Base-by-base conservation (phyloP, 2,797 vertebrate genomes). In the Anniella stebbinsi region DNA sequence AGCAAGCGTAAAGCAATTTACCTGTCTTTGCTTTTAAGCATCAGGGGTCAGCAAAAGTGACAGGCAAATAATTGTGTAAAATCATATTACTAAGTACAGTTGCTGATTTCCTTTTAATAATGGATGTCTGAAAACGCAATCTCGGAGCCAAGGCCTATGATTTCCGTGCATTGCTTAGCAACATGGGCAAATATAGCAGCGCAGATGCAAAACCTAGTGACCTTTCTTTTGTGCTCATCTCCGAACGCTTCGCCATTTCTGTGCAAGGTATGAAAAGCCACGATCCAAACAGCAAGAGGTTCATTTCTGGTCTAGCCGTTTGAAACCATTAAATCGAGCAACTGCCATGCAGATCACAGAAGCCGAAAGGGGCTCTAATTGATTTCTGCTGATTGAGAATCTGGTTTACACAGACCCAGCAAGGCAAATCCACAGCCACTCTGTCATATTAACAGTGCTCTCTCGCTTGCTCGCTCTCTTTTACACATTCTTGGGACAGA, bases 161-260 rank as follows among this genome's bases (percentile, higher is more conserved):
- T 96, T 96, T 96, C 95, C 86, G 92, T 93, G 86, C 90, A 96
- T 96, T 97, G 96, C 97, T 92, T 96, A 97, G 95, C 95, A 97
- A 97, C 94, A 93, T 95, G 92, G 78, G 80, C 94, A 96, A 97
- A 97, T 96, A 96, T 95, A 97, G 96, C 96, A 96, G 92, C 94
- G 88, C 89, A 95, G 95, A 97, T 95, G 93, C 90, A 96, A 96
- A 97, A 95, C 48, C 88, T 93, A 97, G 82, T 97, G 96, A 97
- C 95, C 96, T 96, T 96, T 94, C 90, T 92, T 94, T 93, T 91
- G 70, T 93, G 93, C 25, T 85, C 93, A 57, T 15, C 93, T 93
- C 88, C 85, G 91, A 92, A 92, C 76, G 73, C 92, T 94, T 94
- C 84, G 41, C 90, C 94, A 92, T 95, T 94, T 92, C 84, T n/a